Percentiles rank a stretch among this genome's conserved stretches.
These are phyloP conservation scores for Ctena decussata DNA, from an alignment of 2,888 invertebrate genomes.

Conservation along the genomic window DNA sequence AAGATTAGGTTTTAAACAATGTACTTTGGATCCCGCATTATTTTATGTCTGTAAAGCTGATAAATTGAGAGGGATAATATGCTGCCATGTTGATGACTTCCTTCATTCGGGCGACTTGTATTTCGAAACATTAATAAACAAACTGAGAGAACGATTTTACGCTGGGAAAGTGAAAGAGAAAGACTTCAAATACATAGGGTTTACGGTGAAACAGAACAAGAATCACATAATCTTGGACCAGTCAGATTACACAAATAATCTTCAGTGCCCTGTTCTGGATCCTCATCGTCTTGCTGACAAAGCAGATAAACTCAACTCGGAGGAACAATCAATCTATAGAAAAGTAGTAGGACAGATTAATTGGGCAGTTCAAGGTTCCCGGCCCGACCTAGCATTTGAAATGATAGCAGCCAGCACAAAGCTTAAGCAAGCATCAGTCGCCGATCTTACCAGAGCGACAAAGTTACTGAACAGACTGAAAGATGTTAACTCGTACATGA, in stretches of 20 bases:
- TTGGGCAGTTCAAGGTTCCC: conserved; percentile 39
- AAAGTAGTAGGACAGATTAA: conserved; percentile 26
- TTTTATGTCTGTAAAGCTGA: not conserved
- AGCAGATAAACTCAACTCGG: not conserved
- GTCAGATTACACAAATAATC: not conserved
- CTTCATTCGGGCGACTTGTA: not conserved
- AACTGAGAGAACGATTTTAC: not conserved
- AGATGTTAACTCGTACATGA: not conserved
- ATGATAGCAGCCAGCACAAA: not conserved
- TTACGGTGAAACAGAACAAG: not conserved
- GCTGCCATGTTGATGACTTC: not conserved
- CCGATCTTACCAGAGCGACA: not conserved
- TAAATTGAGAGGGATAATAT: not conserved
- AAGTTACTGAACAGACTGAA: not conserved
- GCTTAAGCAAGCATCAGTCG: not conserved
- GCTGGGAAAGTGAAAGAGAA: not conserved
- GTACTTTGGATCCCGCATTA: not conserved
- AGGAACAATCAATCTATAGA: not conserved
- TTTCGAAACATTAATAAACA: not conserved
- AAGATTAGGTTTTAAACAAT: not conserved
- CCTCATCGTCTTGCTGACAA: not conserved
- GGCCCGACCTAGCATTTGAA: conserved; percentile 42
- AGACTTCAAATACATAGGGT: not conserved
- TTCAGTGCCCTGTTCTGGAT: not conserved
- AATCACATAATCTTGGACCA: not conserved